phyloP scores from a whole-genome alignment of 2,113 vertebrate genomes.

The Emberiza fucata region DNA sequence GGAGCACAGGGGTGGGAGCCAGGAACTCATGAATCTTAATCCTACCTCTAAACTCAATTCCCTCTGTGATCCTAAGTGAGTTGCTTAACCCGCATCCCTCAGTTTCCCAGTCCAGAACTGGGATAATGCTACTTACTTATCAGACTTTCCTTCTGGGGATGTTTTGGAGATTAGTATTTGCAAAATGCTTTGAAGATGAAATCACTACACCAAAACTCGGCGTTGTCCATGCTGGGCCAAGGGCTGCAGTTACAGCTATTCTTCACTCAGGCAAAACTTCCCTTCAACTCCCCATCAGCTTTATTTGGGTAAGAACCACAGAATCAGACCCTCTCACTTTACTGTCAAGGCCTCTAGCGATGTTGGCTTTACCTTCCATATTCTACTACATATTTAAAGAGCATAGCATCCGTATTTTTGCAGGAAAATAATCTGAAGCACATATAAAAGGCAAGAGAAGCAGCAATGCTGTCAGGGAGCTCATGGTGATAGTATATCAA shows the following conservation, averaged over 20 bases:
- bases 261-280: background rate
- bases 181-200: constrained; percentile 64
- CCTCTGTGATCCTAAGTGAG: constrained; percentile 22
- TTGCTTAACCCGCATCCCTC: constrained; percentile 33
- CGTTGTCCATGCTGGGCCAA: background rate
- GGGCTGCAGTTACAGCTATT: background rate
- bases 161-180: constrained; percentile 47
- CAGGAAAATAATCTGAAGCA: constrained; percentile 47
- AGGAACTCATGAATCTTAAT: constrained; percentile 57
- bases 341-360: background rate
- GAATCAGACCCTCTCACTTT: background rate
- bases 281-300: background rate
- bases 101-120: constrained; percentile 34
- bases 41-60: constrained; percentile 49
- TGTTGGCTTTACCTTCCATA: constrained; percentile 20
- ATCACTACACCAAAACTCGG: background rate
- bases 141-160: constrained; percentile 54
- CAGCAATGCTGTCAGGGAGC: constrained; percentile 55
- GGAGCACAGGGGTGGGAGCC: background rate
- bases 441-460: constrained; percentile 60
- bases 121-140: constrained; percentile 57
- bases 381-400: constrained; percentile 57
- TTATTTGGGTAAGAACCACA: background rate
- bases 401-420: background rate
- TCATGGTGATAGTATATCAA: constrained; percentile 62